Conservation (phyloP, 1,140 invertebrate species). For the Daktulosphaira vitifoliae region DNA sequence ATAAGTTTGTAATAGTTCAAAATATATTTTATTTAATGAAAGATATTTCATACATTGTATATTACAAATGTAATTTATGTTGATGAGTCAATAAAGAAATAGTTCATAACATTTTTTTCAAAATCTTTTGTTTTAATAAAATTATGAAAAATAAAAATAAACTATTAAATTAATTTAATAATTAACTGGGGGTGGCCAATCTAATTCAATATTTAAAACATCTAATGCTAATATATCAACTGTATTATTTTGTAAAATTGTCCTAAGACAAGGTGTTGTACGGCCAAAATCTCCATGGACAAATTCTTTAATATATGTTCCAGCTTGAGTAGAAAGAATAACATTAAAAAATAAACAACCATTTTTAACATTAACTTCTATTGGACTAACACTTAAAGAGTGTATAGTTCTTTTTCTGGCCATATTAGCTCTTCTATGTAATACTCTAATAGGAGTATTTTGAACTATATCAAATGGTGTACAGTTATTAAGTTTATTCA, state of each 20-base stretch:
- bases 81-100: too few relatives aligned
- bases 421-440: conserved; percentile 68
- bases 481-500: conserved; percentile 47
- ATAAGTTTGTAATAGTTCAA: too few relatives aligned
- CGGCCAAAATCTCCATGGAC: conserved; percentile 90
- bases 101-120: too few relatives aligned
- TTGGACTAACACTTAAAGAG: conserved; percentile 48
- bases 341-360: conserved; percentile 44
- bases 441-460: conserved; percentile 73
- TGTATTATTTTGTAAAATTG: conserved; percentile 44
- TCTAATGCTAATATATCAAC: conserved; percentile 59
- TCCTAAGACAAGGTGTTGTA: conserved; percentile 63
- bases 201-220: conserved; percentile 44
- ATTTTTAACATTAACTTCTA: not conserved
- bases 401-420: conserved; percentile 56
- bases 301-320: conserved; percentile 96
- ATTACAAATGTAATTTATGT: too few relatives aligned
- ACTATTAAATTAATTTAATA: too few relatives aligned
- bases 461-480: conserved; percentile 54
- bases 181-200: conserved; percentile 8
- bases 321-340: conserved; percentile 74
- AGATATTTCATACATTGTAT: too few relatives aligned
- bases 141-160: too few relatives aligned
- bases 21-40: too few relatives aligned
- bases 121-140: too few relatives aligned